Evolutionary conservation across 2,113 vertebrate genomes (phyloP).

Genomic region (Mobula birostris): DNA sequence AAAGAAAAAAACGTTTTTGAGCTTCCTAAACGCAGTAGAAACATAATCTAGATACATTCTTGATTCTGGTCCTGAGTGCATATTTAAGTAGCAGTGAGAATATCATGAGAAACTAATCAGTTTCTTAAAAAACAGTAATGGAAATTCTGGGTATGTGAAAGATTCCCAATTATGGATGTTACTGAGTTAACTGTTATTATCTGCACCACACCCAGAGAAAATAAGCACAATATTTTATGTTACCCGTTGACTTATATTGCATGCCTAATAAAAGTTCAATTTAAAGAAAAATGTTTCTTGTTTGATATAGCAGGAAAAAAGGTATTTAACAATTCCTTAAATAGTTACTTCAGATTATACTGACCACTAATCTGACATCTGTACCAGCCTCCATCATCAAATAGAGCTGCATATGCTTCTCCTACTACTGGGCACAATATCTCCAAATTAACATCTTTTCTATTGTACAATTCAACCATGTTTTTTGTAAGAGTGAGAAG

Average conservation of each 20-base stretch:
- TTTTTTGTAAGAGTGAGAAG: conserved; percentile 56
- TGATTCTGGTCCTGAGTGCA: background rate
- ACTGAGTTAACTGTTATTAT: background rate
- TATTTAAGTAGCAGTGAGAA: background rate
- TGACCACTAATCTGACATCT: conserved; percentile 76
- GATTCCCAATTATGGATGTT: background rate
- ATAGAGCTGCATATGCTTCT: conserved; percentile 76
- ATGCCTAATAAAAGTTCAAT: background rate
- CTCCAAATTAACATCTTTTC: conserved; percentile 47
- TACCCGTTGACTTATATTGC: background rate
- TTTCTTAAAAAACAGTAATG: background rate
- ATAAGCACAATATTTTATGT: background rate
- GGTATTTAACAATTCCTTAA: background rate
- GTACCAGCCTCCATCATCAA: conserved; percentile 72
- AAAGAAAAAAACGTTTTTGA: background rate
- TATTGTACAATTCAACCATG: conserved; percentile 65
- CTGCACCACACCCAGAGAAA: background rate
- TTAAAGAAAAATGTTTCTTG: background rate
- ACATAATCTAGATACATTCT: background rate
- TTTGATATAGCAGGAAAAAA: background rate
- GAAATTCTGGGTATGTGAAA: background rate
- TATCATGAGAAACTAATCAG: background rate
- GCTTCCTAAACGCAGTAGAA: background rate
- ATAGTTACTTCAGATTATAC: conserved; percentile 25
- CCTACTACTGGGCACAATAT: conserved; percentile 63